Percentiles rank a stretch among this genome's conserved stretches.
These are phyloP conservation scores for Subacronicta megacephala DNA, from an alignment of 2,888 invertebrate species.

Conservation along the genomic window DNA sequence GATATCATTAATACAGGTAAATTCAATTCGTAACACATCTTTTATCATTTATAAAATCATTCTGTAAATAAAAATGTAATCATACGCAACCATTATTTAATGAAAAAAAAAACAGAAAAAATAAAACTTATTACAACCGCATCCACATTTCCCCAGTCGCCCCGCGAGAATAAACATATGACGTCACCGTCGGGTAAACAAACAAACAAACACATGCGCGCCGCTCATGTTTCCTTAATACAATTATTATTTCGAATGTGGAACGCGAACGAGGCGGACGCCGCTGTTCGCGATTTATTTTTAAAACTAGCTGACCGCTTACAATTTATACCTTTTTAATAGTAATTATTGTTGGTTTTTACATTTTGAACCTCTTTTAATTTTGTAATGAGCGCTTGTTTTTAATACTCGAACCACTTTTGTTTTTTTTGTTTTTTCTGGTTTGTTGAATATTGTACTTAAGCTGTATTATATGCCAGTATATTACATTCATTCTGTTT, in stretches of 20 bases:
- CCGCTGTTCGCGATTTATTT: slow-evolving; percentile 56
- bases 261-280: slow-evolving; percentile 81
- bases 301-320: slow-evolving; percentile 54
- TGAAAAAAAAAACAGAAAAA: slow-evolving; percentile 15
- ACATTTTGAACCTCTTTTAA: slow-evolving; percentile 39
- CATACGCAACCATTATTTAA: too few species aligned
- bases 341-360: slow-evolving; percentile 45
- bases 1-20: too few species aligned
- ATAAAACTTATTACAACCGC: slow-evolving; percentile 38
- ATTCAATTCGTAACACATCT: too few species aligned
- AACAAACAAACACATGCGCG: slow-evolving; percentile 90
- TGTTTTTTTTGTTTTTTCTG: slow-evolving; percentile 21
- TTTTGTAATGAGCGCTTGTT: slow-evolving; percentile 38
- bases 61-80: slow-evolving; percentile 20
- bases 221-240: slow-evolving; percentile 90
- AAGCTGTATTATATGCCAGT: slow-evolving; percentile 12
- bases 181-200: slow-evolving; percentile 90
- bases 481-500: slow-evolving; percentile 37
- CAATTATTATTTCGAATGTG: slow-evolving; percentile 90
- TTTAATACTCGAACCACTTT: slow-evolving; percentile 10
- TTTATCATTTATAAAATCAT: neutral
- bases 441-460: neutral
- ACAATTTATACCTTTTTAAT: slow-evolving; percentile 46
- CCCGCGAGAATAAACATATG: slow-evolving; percentile 90
- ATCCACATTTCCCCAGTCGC: slow-evolving; percentile 64